These are phyloP conservation scores for Colinus virginianus DNA, from an alignment of 2,113 vertebrate genomes.

Conservation along the genomic window DNA sequence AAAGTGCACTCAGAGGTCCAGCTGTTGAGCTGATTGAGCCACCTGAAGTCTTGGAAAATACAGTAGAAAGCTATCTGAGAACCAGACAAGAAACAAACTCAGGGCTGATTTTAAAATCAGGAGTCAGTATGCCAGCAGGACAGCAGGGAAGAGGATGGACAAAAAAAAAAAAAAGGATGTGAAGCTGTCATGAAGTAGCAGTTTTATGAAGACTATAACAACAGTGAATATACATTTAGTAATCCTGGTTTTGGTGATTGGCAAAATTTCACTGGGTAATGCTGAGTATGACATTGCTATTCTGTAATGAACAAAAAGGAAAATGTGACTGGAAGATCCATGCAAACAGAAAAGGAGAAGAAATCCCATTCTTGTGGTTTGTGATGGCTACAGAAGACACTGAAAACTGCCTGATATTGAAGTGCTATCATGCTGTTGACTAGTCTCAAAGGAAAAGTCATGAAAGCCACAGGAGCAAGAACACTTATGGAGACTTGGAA, in stretches of 20 bases:
- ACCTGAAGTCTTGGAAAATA: neutral
- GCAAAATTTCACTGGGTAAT: neutral
- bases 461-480: neutral
- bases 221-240: neutral
- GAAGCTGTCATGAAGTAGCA: neutral
- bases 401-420: neutral
- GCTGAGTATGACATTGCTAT: neutral
- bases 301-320: neutral
- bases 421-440: neutral
- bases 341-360: neutral
- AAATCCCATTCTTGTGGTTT: neutral
- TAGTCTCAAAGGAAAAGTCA: neutral
- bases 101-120: neutral
- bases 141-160: neutral
- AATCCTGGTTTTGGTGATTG: neutral
- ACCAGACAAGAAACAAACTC: constrained; percentile 2
- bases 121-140: neutral
- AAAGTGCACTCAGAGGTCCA: neutral
- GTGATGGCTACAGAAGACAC: neutral
- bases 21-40: constrained; percentile 4
- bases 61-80: neutral
- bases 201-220: neutral
- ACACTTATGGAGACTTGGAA: neutral
- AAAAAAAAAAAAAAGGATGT: neutral
- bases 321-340: neutral